Evolutionary conservation across 1,140 invertebrate species (phyloP).

Genomic region (Atta texana): DNA sequence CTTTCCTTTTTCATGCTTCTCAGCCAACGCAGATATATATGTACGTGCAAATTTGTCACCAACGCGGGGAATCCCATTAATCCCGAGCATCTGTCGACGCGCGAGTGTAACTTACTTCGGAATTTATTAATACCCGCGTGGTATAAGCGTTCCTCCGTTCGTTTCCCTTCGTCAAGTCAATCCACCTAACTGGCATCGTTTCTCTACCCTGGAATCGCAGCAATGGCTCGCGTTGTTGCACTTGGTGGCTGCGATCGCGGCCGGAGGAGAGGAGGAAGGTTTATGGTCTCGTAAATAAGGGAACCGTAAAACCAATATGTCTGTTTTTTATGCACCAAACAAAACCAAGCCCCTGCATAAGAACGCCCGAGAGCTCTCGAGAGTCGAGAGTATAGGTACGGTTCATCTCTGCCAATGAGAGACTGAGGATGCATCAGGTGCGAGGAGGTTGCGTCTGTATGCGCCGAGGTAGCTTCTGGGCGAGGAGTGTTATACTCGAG

Average conservation of each 20-base stretch:
- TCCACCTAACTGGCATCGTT: slow-evolving; percentile 4
- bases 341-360: slow-evolving; percentile 55
- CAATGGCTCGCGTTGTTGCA: slow-evolving; percentile 50
- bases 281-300: slow-evolving; percentile 83
- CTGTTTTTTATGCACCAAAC: slow-evolving; percentile 72
- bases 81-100: slow-evolving; percentile 26
- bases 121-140: slow-evolving; percentile 66
- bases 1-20: background rate
- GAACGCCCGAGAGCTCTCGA: slow-evolving; percentile 9
- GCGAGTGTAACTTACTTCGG: slow-evolving; percentile 47
- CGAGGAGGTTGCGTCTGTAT: slow-evolving; percentile 56
- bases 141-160: slow-evolving; percentile 29
- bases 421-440: slow-evolving; percentile 30
- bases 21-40: background rate
- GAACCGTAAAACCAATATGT: slow-evolving; percentile 81
- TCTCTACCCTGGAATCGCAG: slow-evolving; percentile 36
- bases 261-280: slow-evolving; percentile 62
- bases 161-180: slow-evolving; percentile 23
- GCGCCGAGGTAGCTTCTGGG: slow-evolving; percentile 74
- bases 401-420: slow-evolving; percentile 40
- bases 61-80: slow-evolving; percentile 33
- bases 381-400: slow-evolving; percentile 21
- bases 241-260: slow-evolving; percentile 70
- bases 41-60: slow-evolving; percentile 40
- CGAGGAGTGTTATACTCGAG: slow-evolving; percentile 66